phyloP scores from a whole-genome alignment of 2,113 vertebrate genomes.

The Indicator maculatus region DNA sequence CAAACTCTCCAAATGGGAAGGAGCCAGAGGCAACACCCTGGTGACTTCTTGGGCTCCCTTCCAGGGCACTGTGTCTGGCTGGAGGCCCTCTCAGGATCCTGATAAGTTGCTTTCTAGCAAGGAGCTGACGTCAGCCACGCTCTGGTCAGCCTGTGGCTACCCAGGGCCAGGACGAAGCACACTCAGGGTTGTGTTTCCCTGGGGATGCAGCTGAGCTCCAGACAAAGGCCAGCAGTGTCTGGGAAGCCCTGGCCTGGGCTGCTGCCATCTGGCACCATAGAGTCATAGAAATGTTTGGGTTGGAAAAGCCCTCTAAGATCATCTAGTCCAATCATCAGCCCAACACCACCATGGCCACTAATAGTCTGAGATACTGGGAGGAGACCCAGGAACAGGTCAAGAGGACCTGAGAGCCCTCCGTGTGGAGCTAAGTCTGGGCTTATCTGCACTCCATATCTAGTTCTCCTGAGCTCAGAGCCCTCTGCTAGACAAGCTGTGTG shows the following conservation, averaged over 20 bases:
- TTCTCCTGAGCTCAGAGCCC: neutral
- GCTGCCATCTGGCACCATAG: neutral
- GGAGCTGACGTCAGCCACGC: neutral
- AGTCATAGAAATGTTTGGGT: neutral
- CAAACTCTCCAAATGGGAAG: neutral
- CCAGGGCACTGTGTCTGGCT: slow-evolving; percentile 8
- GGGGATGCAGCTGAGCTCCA: neutral
- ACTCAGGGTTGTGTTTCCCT: neutral
- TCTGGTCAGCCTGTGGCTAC: neutral
- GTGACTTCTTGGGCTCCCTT: slow-evolving; percentile 32
- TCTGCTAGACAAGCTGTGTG: neutral
- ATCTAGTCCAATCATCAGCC: too few species aligned
- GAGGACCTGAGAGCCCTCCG: neutral
- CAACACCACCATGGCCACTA: too few species aligned
- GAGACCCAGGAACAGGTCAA: neutral
- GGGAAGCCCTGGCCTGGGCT: neutral
- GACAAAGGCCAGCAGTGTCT: slow-evolving; percentile 7
- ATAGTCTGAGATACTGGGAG: neutral
- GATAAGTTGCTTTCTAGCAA: slow-evolving; percentile 13
- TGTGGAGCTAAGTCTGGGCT: neutral
- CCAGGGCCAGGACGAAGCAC: neutral
- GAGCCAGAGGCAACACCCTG: slow-evolving; percentile 26
- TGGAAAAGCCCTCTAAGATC: too few species aligned
- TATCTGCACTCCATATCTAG: neutral
- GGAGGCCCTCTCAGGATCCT: neutral